A percentile compares a stretch with the other conserved stretches of the same genome.
These are phyloP conservation scores for Lepidostoma basale DNA, from an alignment of 1,140 invertebrate genomes.

Conservation along the genomic window DNA sequence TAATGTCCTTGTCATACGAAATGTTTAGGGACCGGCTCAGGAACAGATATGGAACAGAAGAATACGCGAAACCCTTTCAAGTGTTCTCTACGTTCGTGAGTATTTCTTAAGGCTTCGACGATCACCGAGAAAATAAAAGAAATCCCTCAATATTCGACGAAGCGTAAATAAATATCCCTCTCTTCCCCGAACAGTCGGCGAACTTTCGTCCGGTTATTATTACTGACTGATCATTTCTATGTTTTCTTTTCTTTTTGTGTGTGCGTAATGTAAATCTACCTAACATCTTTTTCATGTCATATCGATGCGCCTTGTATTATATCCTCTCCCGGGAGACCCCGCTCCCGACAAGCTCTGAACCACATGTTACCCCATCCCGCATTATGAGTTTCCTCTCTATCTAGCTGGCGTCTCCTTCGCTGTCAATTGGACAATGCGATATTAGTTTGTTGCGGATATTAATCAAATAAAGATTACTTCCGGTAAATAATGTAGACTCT, in stretches of 20 bases:
- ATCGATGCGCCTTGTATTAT: too few relatives aligned
- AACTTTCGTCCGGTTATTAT: slow-evolving; percentile 12
- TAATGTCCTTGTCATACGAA: background rate
- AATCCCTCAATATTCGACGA: background rate
- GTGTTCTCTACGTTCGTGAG: background rate
- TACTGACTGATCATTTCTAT: slow-evolving; percentile 2
- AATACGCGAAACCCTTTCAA: slow-evolving; percentile 1
- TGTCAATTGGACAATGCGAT: too few relatives aligned
- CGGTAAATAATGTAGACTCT: too few relatives aligned
- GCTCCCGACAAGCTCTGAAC: too few relatives aligned
- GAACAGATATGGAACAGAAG: background rate
- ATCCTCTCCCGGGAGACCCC: too few relatives aligned
- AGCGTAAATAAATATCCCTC: background rate
- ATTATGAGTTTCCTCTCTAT: too few relatives aligned
- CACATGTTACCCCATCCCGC: too few relatives aligned
- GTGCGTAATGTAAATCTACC: background rate
- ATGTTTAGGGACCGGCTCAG: background rate
- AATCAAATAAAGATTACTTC: too few relatives aligned
- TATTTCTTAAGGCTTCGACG: background rate
- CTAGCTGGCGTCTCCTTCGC: too few relatives aligned
- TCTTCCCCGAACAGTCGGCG: background rate
- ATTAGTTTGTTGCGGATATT: too few relatives aligned
- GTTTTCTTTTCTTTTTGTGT: background rate
- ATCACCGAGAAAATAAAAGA: background rate
- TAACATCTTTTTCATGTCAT: background rate